Base-by-base conservation (phyloP, 2,888 invertebrate species). In the Anoplius nigerrimus region DNA sequence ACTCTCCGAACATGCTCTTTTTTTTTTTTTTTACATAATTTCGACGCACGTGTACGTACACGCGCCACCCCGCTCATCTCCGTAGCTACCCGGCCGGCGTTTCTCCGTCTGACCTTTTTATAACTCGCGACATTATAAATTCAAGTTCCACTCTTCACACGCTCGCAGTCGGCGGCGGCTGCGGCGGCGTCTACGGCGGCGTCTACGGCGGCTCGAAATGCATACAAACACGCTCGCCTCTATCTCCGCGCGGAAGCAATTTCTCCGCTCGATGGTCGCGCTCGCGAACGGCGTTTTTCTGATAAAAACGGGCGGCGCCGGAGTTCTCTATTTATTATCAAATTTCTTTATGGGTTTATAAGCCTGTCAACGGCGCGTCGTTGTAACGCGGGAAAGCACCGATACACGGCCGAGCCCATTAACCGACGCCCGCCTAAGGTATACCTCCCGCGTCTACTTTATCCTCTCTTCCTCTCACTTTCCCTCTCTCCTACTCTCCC, bases 331-430 rank as follows among this genome's bases (percentile, higher is more conserved):
- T 88, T 87, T 87, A 87, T 87, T 86, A 86, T 86, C 82, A 86
- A 87, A 87, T 88, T 87, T 87, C 86, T 88, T 87, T 88, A 87
- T 88, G 85, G 83, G 78, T 87, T 88, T 88, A 88, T 86, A 84
- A 84, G 86, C 78, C 80, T 80, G 83, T 84, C 83, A 83, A 81
- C 83, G 80, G 74, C 75, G 75, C 68, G 71, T 71, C 62, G 66
- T 67, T 68, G 69, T 62, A 69, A 59, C 62, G 62, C 65, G 57
- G 48, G 55, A 72, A 65, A 66, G 48, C 62, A 51, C 70, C 34
- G 51, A 60, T 57, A 60, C 66, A 61, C 61, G 43, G 46, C 24
- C 13, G 43, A 58, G 59, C 63, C 71, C 65, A 71, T 75, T 72
- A 74, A 67, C 69, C 66, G 69, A 60, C 64, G 65, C 66, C 46